Base-by-base conservation (phyloP, 2,888 invertebrate species). In the Phlogophora meticulosa region DNA sequence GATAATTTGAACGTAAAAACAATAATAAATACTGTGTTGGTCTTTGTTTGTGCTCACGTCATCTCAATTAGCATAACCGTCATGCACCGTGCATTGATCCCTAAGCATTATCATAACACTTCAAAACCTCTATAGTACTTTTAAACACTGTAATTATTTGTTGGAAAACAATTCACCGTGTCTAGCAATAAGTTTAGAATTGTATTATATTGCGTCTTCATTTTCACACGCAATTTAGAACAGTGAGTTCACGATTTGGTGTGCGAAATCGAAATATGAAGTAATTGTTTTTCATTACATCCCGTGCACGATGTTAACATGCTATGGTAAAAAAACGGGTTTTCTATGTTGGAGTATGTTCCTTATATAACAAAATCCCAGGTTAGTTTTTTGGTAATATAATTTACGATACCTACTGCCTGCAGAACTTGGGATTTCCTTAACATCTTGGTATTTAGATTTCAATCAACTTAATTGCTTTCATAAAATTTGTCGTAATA, bases 21-120 rank as follows among this genome's bases (percentile, higher is more conserved):
- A 42, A 72, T 61, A 43, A 46, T 48, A 64, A 56, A 67, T 46
- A 65, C 42, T 42, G 34, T 67, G 38, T 52, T 32, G 28, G 40
- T 58, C 28, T 56, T 79, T 65, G 60, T 45, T 61, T 34, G 40
- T 20, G 58, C 51, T 58, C 65, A 55, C 80, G 81, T 82, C 74
- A 74, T 64, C 63, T 64, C 64, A 43, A 77, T 82, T 74, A 72
- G 40, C 58, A 57, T 61, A 61, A 11, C 48, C 64, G 73, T 67
- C 73, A 63, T 53, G n/a, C 60, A 66, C 20, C 63, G 68, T 51
- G 58, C 68, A 63, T 77, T 81, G 80, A 82, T 79, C 72, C 58
- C 59, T 49, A 24, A 59, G 34, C 17, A 58, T 63, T 45, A 48
- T 42, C 20, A 58, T 42, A 59, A 22, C 42, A 53, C 45, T 42